Evolutionary conservation across 2,797 vertebrate genomes (phyloP).

Genomic region (Poeciliopsis presidionis): DNA sequence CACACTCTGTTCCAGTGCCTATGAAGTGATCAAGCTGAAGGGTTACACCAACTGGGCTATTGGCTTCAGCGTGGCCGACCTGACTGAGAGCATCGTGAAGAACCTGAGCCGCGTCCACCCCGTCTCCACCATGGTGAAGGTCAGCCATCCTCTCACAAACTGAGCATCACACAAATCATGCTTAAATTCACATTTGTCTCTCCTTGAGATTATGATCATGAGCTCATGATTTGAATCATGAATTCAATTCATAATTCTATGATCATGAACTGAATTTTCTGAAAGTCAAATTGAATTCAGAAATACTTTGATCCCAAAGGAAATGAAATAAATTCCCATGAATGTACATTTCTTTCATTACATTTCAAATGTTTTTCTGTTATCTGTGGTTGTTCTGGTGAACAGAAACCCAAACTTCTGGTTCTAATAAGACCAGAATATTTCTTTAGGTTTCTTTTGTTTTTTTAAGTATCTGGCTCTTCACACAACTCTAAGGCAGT

Average conservation of each 20-base stretch:
- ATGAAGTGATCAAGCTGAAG: constrained; percentile 96
- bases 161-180: background rate
- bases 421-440: background rate
- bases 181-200: background rate
- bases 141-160: constrained; percentile 45
- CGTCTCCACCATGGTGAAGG: constrained; percentile 96
- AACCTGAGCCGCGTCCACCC: constrained; percentile 91
- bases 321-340: background rate
- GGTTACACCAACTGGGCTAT: constrained; percentile 99
- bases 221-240: too few relatives aligned
- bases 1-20: constrained; percentile 82
- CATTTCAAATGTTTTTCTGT: background rate
- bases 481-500: background rate
- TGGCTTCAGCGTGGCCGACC: constrained; percentile 92
- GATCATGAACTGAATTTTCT: too few relatives aligned
- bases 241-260: too few relatives aligned
- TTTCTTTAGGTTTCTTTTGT: background rate
- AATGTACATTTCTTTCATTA: background rate
- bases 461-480: background rate
- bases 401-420: background rate
- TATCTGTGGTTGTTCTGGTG: background rate
- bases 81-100: constrained; percentile 91
- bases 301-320: too few relatives aligned
- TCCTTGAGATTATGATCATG: background rate
- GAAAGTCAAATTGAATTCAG: too few relatives aligned